These are phyloP conservation scores for Pharmacophagus antenor DNA, from an alignment of 2,888 invertebrate genomes.

Conservation along the genomic window DNA sequence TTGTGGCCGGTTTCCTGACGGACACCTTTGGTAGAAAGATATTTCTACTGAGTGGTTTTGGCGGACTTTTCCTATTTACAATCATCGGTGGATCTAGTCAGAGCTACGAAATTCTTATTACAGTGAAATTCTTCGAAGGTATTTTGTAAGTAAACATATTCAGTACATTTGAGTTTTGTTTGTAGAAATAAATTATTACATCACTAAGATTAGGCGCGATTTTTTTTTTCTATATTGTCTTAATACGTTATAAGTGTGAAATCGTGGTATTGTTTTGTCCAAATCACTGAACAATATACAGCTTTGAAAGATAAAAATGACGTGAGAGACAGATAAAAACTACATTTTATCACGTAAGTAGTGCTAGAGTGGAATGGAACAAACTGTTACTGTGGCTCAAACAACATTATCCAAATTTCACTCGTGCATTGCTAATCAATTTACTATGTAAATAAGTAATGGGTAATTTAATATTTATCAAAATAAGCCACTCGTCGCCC, in stretches of 20 bases:
- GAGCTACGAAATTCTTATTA: constrained; percentile 50
- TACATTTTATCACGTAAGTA: too few species aligned
- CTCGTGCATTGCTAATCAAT: too few species aligned
- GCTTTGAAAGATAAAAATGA: too few species aligned
- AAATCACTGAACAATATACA: too few species aligned
- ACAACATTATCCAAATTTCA: too few species aligned
- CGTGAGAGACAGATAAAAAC: too few species aligned
- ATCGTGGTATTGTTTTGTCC: too few species aligned
- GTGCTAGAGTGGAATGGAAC: too few species aligned
- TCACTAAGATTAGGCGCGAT: not conserved
- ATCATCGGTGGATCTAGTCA: constrained; percentile 56
- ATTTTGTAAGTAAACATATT: constrained; percentile 53
- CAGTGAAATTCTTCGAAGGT: constrained; percentile 63
- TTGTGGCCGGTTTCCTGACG: constrained; percentile 60
- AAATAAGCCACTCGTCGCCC: not conserved
- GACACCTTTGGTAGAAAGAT: constrained; percentile 65
- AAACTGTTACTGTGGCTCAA: too few species aligned
- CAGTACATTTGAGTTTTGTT: not conserved
- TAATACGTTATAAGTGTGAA: too few species aligned
- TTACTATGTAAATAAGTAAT: not conserved
- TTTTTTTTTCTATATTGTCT: too few species aligned
- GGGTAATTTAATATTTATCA: not conserved
- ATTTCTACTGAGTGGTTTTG: constrained; percentile 52
- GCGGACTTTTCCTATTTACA: constrained; percentile 51
- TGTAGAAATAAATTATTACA: not conserved